A percentile compares a stretch with the other conserved stretches of the same genome.
Conservation (phyloP, 2,113 vertebrate genomes). For the Cervus canadensis region DNA sequence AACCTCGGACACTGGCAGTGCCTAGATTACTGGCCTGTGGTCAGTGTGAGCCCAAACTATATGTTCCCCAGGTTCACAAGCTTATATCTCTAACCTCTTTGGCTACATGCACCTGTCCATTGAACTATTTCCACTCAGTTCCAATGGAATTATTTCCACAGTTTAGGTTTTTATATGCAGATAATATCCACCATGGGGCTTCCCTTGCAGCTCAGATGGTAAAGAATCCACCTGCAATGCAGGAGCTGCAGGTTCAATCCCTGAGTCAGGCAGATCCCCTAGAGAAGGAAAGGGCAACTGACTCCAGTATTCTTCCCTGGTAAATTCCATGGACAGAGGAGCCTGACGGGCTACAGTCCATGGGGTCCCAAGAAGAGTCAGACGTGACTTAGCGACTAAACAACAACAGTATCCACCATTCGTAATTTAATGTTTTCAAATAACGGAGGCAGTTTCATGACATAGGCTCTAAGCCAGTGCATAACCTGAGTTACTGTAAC, state of each 20-base stretch:
- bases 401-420: neutral
- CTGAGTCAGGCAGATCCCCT: neutral
- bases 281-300: neutral
- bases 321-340: neutral
- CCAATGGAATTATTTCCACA: neutral
- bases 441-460: neutral
- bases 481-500: neutral
- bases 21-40: neutral
- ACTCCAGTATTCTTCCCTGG: neutral
- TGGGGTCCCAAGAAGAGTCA: neutral
- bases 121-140: neutral
- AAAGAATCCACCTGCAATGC: neutral
- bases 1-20: neutral
- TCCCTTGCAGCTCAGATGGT: neutral
- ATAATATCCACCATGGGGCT: neutral
- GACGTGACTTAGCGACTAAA: neutral
- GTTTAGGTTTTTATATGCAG: neutral
- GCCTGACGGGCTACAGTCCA: neutral
- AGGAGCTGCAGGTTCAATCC: neutral
- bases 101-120: neutral
- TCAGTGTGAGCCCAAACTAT: neutral
- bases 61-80: neutral
- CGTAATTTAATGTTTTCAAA: neutral
- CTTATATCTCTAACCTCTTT: neutral
- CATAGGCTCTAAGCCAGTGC: neutral